Evolutionary conservation across 2,888 invertebrate genomes (phyloP), one percentile per base, ranked within the genome.

Genomic region (Rhimphoctona megacephalus): DNA sequence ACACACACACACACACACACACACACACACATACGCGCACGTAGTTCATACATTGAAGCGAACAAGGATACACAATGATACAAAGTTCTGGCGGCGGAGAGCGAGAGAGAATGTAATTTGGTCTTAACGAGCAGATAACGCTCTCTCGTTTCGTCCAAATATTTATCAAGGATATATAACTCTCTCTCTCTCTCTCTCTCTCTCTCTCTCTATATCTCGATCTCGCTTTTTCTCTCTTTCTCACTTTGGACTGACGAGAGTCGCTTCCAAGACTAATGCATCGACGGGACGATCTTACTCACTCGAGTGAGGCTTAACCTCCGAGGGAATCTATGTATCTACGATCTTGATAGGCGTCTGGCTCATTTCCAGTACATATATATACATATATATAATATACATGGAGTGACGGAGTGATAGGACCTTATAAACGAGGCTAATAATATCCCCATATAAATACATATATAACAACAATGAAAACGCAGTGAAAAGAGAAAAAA

Each of bases 71-170:
- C 64, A 66, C 30, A 25, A 17, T 17, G n/a, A 46, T 11, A 49
- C n/a, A 72, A 79, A 54, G 69, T n/a, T 69, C 19, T 39, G 25
- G 54, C 54, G 69, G 43, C 57, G 46, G 80, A 66, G 83, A 69
- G 57, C 70, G 70, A 77, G 81, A 78, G 83, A 80, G 88, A 78
- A 73, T 83, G 85, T 82, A 83, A 86, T 84, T 83, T 84, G 87
- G 88, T 30, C 81, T 84, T 86, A 83, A 78, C 85, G 88, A 84
- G 79, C 84, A 85, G 86, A 87, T 87, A 87, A 87, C 86, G 82
- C 83, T 83, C 81, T 87, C 81, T 76, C 84, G 84, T 87, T 84
- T 87, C 84, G 84, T 82, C 84, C 82, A 87, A 87, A 87, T 87
- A 87, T 87, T 87, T 87, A 87, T 87, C 86, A 86, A 86, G 78